Percentiles rank a stretch among this genome's conserved stretches.
Evolutionary conservation across 2,113 vertebrate genomes (phyloP).

Genomic region (Leptosomus discolor): DNA sequence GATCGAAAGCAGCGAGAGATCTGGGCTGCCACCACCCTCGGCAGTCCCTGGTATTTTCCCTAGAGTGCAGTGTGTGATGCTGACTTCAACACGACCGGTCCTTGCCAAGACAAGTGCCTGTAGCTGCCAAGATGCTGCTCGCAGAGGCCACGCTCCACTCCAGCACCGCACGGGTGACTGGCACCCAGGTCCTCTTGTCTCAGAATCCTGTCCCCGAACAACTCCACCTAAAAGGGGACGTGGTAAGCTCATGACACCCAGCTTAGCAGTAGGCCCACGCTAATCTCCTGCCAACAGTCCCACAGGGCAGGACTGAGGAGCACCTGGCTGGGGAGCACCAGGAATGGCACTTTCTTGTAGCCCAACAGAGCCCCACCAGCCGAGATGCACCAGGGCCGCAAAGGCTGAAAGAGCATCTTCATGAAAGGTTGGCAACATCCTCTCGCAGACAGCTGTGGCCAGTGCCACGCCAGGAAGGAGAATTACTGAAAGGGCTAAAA

Average conservation of each 20-base stretch:
- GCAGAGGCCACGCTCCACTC: accelerated
- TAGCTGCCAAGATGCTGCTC: neutral
- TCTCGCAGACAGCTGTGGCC: neutral
- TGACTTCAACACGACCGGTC: accelerated
- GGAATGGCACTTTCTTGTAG: neutral
- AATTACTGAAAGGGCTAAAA: neutral
- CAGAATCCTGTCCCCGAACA: neutral
- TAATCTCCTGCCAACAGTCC: neutral
- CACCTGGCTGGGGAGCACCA: neutral
- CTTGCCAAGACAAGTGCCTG: neutral
- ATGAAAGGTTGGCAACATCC: neutral
- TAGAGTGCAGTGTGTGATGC: accelerated
- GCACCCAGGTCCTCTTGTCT: neutral
- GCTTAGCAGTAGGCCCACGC: neutral
- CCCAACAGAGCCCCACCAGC: neutral
- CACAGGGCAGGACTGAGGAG: neutral
- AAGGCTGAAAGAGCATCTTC: neutral
- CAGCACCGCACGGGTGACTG: accelerated
- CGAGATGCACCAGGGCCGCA: neutral
- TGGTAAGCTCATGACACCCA: neutral
- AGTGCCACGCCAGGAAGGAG: neutral
- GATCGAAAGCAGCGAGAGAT: neutral
- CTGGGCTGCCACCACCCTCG: neutral
- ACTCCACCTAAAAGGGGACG: neutral
- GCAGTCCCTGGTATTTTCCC: neutral